Conservation (phyloP, 2,113 vertebrate species). For the Larimichthys polyactis region DNA sequence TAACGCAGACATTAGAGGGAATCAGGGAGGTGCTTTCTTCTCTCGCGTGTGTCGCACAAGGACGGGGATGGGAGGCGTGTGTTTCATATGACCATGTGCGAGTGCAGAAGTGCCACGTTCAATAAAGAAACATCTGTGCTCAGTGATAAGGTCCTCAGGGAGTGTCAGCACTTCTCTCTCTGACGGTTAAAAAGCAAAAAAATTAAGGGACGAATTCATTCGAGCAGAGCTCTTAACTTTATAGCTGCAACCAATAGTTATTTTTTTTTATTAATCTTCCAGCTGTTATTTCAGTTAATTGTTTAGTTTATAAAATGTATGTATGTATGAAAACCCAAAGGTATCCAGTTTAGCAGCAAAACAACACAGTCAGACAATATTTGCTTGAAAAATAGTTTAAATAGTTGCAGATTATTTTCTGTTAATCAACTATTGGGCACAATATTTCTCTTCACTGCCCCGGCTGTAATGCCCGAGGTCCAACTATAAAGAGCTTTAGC, state of each 20-base stretch:
- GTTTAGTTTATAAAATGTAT: not conserved
- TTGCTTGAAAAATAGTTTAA: not conserved
- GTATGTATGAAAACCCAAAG: too few species aligned
- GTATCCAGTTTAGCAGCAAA: not conserved
- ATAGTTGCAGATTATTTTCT: not conserved
- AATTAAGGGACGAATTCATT: too few species aligned
- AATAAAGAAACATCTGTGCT: slow-evolving; percentile 7
- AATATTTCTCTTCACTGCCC: not conserved
- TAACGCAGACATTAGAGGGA: slow-evolving; percentile 6
- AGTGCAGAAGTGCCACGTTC: not conserved
- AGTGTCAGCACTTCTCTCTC: not conserved
- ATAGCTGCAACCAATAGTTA: not conserved
- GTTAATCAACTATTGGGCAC: too few species aligned
- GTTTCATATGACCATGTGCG: not conserved
- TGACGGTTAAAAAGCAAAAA: not conserved
- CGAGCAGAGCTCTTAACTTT: not conserved
- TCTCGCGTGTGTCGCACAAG: not conserved
- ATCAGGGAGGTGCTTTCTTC: slow-evolving; percentile 15
- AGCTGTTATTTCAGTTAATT: not conserved
- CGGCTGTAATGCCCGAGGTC: not conserved
- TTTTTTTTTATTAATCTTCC: not conserved
- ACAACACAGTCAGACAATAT: too few species aligned
- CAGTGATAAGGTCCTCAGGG: not conserved
- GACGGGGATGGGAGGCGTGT: too few species aligned
- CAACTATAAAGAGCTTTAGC: not conserved